Conservation (phyloP, 2,888 invertebrate species). For the Entomobrya proxima region DNA sequence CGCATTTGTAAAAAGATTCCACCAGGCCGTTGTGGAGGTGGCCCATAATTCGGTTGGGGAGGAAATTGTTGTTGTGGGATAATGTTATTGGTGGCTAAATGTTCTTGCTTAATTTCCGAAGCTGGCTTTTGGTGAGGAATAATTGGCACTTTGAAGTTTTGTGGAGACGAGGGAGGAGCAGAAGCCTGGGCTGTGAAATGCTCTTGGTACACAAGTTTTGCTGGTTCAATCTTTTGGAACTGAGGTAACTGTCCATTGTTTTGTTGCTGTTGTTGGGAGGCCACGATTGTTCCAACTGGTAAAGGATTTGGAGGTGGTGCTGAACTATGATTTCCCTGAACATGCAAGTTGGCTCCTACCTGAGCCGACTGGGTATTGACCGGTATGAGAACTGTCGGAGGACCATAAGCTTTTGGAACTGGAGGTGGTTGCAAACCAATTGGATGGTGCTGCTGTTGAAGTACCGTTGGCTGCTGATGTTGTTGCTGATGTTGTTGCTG, state of each 20-base stretch:
- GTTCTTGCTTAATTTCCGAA: background rate
- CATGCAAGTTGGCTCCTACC: background rate
- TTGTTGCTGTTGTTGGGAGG: conserved; percentile 51
- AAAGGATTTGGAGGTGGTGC: conserved; percentile 52
- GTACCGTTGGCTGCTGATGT: conserved; percentile 50
- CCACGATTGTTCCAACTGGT: conserved; percentile 44
- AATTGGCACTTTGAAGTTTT: conserved; percentile 71
- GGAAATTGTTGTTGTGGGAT: too few species aligned
- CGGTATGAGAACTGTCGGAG: conserved; percentile 67
- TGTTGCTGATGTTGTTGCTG: too few species aligned
- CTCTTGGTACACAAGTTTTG: conserved; percentile 73
- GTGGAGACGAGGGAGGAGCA: conserved; percentile 46
- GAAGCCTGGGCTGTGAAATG: conserved; percentile 63
- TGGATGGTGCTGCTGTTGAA: conserved; percentile 41
- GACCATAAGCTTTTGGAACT: conserved; percentile 31
- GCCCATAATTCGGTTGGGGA: too few species aligned
- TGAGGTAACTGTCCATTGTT: conserved; percentile 8
- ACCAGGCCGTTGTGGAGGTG: too few species aligned
- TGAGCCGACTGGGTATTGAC: conserved; percentile 30
- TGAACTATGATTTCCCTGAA: conserved; percentile 3
- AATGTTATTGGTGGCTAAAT: background rate
- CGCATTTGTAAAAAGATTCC: conserved; percentile 58
- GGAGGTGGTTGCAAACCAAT: conserved; percentile 49
- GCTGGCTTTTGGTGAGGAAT: conserved; percentile 47
- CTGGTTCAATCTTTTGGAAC: conserved; percentile 71